Evolutionary conservation across 2,888 invertebrate species (phyloP).

Genomic region (Amphipoea oculea): DNA sequence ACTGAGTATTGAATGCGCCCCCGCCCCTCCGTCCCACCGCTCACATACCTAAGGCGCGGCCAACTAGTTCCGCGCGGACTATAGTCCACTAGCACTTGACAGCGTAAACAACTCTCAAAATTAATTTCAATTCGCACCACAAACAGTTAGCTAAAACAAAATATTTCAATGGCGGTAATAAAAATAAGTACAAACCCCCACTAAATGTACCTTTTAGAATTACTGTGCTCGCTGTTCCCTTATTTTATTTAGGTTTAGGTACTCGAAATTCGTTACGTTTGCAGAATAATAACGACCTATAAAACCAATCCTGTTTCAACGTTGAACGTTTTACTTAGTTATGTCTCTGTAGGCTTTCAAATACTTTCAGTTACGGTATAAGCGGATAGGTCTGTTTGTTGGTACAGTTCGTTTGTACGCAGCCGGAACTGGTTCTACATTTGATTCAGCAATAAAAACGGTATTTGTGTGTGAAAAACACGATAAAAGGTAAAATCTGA

Average conservation of each 20-base stretch:
- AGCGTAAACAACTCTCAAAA: slow-evolving; percentile 11
- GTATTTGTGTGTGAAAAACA: slow-evolving; percentile 6
- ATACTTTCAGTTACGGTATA: slow-evolving; percentile 50
- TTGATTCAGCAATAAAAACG: slow-evolving; percentile 1
- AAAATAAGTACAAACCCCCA: slow-evolving; percentile 62
- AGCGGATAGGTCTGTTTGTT: slow-evolving; percentile 14
- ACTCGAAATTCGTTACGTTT: slow-evolving; percentile 59
- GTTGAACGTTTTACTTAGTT: slow-evolving; percentile 51
- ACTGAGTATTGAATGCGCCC: too few relatives aligned
- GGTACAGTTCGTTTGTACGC: slow-evolving; percentile 3
- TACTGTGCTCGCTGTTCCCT: slow-evolving; percentile 61
- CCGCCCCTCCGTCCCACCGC: too few relatives aligned
- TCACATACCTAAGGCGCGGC: too few relatives aligned
- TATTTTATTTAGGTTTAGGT: slow-evolving; percentile 69
- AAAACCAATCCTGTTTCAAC: slow-evolving; percentile 61
- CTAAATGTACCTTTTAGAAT: slow-evolving; percentile 65
- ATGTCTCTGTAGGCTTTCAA: slow-evolving; percentile 46
- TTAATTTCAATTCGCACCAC: slow-evolving; percentile 51
- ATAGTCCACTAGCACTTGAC: background rate
- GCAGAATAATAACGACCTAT: slow-evolving; percentile 64
- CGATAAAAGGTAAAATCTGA: background rate
- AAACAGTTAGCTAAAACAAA: slow-evolving; percentile 57
- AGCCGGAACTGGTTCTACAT: background rate
- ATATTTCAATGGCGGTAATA: slow-evolving; percentile 63
- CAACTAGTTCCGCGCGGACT: too few relatives aligned